Percentiles rank a stretch among this genome's conserved stretches.
Conservation (phyloP, 2,113 vertebrate genomes). For the Oxygymnocypris stewartii region DNA sequence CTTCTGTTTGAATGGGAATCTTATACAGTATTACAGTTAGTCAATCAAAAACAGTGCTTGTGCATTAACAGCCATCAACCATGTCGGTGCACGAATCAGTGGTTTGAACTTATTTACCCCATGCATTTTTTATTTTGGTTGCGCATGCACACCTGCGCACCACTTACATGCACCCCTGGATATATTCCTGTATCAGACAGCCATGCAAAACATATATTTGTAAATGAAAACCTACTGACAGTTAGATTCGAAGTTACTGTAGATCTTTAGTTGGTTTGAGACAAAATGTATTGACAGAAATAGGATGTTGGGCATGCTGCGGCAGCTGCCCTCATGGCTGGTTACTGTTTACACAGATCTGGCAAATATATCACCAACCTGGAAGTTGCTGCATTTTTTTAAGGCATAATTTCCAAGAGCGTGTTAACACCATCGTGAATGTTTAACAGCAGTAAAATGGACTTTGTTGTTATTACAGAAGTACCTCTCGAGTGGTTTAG, state of each 20-base stretch:
- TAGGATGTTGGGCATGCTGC: neutral
- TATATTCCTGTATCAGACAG: neutral
- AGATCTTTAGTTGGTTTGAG: neutral
- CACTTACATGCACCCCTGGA: too few relatives aligned
- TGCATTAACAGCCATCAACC: too few relatives aligned
- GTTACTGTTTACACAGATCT: conserved; percentile 12
- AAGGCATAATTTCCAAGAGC: neutral
- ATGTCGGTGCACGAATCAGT: too few relatives aligned
- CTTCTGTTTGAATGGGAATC: too few relatives aligned
- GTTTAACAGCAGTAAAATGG: conserved; percentile 29
- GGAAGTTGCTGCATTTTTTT: neutral
- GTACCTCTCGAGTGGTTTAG: neutral
- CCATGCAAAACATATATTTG: neutral
- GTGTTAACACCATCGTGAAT: conserved; percentile 39
- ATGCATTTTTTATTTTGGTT: too few relatives aligned
- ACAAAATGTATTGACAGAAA: neutral
- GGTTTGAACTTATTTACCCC: too few relatives aligned
- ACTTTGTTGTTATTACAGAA: neutral
- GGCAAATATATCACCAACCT: neutral
- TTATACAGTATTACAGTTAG: too few relatives aligned
- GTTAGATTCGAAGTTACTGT: neutral
- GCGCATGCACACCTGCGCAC: too few relatives aligned
- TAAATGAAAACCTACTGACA: neutral
- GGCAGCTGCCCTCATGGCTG: neutral
- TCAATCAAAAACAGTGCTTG: too few relatives aligned